Conservation (phyloP, 2,113 vertebrate species). For the Forbesichthys papilliferus region DNA sequence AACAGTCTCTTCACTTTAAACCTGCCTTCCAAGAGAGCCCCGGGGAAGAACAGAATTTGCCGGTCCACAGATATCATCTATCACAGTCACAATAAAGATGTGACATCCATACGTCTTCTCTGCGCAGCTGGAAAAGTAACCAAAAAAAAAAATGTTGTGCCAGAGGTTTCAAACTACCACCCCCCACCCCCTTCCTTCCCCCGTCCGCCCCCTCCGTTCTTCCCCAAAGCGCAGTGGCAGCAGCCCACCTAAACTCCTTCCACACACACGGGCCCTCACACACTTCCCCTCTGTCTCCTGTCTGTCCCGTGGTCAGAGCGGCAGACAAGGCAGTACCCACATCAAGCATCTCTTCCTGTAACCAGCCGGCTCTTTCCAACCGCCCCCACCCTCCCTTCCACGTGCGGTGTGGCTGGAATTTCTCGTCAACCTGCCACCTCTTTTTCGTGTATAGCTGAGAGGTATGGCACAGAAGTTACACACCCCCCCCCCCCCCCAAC, state of each 20-base stretch:
- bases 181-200: not conserved
- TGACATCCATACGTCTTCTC: not conserved
- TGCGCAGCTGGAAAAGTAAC: conserved; percentile 17
- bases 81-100: conserved; percentile 7
- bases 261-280: conserved; percentile 4
- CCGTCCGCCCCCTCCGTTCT: not conserved
- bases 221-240: not conserved
- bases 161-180: not conserved
- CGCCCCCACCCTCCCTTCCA: conserved; percentile 18
- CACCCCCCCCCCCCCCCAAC: not conserved
- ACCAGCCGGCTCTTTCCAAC: conserved; percentile 31
- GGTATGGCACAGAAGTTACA: conserved; percentile 35
- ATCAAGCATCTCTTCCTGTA: conserved; percentile 36
- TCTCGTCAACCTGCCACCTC: conserved; percentile 42
- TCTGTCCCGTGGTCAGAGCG: conserved; percentile 20
- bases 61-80: conserved; percentile 12
- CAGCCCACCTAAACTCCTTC: conserved; percentile 6
- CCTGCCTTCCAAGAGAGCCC: conserved; percentile 9
- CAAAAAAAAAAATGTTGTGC: not conserved
- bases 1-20: conserved; percentile 21
- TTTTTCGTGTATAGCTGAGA: conserved; percentile 36
- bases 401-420: conserved; percentile 2
- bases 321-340: conserved; percentile 29
- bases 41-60: conserved; percentile 9
- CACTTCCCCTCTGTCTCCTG: conserved; percentile 2